Percentiles rank a stretch among this genome's conserved stretches.
phyloP scores from a whole-genome alignment of 2,797 vertebrate species.

The Synaphobranchus kaupii region DNA sequence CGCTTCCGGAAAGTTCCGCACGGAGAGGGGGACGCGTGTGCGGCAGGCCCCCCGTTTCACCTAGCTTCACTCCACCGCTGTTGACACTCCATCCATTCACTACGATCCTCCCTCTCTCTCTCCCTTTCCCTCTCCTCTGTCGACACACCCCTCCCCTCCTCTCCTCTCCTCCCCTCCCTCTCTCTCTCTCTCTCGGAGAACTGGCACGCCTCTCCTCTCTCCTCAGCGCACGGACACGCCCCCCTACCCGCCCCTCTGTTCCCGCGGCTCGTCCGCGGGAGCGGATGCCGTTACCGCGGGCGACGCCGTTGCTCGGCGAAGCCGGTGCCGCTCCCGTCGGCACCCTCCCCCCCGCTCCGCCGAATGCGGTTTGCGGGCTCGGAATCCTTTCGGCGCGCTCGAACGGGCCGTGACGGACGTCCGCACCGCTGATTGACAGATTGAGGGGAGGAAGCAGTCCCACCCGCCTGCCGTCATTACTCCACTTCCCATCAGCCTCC shows the following conservation, averaged over 20 bases:
- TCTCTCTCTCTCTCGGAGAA: slow-evolving; percentile 57
- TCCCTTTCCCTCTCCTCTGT: slow-evolving; percentile 49
- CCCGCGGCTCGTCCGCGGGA: slow-evolving; percentile 44
- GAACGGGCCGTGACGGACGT: not conserved
- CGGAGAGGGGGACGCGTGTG: not conserved
- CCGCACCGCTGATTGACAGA: not conserved
- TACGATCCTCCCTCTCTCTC: slow-evolving; percentile 63
- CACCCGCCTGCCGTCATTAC: slow-evolving; percentile 55
- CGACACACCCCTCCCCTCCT: slow-evolving; percentile 59
- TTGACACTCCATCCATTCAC: slow-evolving; percentile 42
- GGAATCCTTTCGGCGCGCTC: not conserved
- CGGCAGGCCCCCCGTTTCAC: not conserved
- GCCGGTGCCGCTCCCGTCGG: slow-evolving; percentile 46
- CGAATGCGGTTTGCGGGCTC: not conserved
- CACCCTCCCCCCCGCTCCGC: not conserved
- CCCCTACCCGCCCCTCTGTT: slow-evolving; percentile 47
- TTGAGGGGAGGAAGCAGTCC: not conserved
- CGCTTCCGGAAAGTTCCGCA: not conserved
- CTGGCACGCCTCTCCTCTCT: slow-evolving; percentile 63
- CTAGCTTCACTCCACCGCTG: not conserved
- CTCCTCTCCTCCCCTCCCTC: slow-evolving; percentile 44
- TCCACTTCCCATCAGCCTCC: slow-evolving; percentile 41
- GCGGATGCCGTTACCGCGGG: not conserved
- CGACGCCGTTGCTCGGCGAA: slow-evolving; percentile 50
- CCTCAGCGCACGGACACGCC: slow-evolving; percentile 36